Base-by-base conservation (phyloP, 2,113 vertebrate genomes). In the Saccopteryx bilineata region DNA sequence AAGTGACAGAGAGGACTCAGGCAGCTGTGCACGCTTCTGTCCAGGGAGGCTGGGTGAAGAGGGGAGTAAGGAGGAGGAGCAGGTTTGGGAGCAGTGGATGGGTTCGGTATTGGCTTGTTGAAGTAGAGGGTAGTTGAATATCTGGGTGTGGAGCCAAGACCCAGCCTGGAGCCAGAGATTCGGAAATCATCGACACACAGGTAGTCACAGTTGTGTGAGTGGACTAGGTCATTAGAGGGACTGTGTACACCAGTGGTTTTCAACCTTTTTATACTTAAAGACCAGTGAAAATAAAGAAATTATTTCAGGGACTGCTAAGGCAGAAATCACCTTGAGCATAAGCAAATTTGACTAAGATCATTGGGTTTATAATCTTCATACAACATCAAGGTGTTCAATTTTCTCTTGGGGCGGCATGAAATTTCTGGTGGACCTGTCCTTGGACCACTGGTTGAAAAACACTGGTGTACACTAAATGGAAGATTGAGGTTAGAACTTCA, bases 1-100 rank as follows among this genome's bases (percentile, higher is more conserved):
- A 94, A 89, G 95, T 24, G 28, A 58, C 24, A 71, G 5, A 93
- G 39, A 86, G 26, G 9, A 50, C 75, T 74, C 21, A 75, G 18
- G 60, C 79, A 60, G 8, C 39, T 15, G 9, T 60, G 1, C 13
- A 56, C 48, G 74, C 58, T 95, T 83, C 76, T 54, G 56, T 31
- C 26, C 66, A 63, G 24, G 28, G 10, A 72, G 13, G 10, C 7
- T 13, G 19, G 48, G 24, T 26, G 33, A 4, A 46, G 3, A 52
- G 21, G 24, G 93, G 9, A 83, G 5, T 7, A 1, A 48, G 66
- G 31, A 68, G 75, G 39, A 66, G 13, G 13, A 12, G 15, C 5
- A 18, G 14, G 14, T 46, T 19, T 75, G 63, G 50, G 65, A 48
- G n/a, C 13, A 56, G 60, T 9, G 0, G 2, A 11, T 11, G 28